These are phyloP conservation scores for Morone saxatilis DNA, from an alignment of 2,113 vertebrate species.

Conservation along the genomic window DNA sequence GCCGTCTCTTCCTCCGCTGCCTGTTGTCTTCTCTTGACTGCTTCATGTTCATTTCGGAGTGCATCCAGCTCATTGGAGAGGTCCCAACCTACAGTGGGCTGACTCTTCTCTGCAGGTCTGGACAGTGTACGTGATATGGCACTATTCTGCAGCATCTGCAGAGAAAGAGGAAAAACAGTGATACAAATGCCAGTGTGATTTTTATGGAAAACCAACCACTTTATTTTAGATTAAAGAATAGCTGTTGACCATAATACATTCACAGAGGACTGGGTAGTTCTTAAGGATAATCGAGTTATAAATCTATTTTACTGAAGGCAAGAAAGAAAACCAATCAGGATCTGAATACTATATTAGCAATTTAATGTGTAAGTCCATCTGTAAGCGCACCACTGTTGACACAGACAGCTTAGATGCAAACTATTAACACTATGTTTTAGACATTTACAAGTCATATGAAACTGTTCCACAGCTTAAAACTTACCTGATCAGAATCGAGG, in stretches of 20 bases:
- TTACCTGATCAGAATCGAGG: slow-evolving; percentile 90
- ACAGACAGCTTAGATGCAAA: not conserved
- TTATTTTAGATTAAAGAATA: not conserved
- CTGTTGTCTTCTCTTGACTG: slow-evolving; percentile 83
- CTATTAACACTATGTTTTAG: not conserved
- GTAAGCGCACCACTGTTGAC: not conserved
- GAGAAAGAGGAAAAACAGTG: not conserved
- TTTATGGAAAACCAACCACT: not conserved
- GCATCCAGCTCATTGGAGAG: slow-evolving; percentile 81
- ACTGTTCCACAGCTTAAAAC: not conserved
- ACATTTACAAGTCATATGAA: not conserved
- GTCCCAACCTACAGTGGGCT: slow-evolving; percentile 58
- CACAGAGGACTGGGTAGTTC: too few species aligned
- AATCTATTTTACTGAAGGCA: not conserved
- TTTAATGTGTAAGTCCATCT: not conserved
- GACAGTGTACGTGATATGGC: slow-evolving; percentile 85
- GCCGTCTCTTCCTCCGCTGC: slow-evolving; percentile 86
- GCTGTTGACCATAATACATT: too few species aligned
- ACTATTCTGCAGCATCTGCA: slow-evolving; percentile 72
- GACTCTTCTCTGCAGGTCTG: slow-evolving; percentile 87
- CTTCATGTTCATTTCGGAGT: slow-evolving; percentile 87
- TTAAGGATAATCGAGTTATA: not conserved
- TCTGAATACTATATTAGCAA: not conserved
- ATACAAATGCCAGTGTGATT: not conserved
- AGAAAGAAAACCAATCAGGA: not conserved